phyloP scores from a whole-genome alignment of 1,140 invertebrate genomes.

The Trichonephila clavata region DNA sequence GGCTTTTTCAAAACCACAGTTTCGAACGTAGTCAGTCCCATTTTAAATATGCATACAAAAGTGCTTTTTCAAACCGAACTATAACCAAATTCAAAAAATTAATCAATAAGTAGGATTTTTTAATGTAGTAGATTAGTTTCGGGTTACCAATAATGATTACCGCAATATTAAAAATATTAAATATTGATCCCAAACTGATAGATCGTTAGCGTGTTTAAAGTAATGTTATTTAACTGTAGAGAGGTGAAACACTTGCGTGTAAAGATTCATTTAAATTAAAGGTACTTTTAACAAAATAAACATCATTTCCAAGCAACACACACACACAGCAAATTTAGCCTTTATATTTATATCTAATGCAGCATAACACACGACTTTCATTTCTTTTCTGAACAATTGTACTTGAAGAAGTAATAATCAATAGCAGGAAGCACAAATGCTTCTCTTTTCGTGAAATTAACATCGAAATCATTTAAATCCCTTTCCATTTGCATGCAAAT shows the following conservation, averaged over 20 bases:
- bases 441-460: conserved; percentile 7
- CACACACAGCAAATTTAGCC: background rate
- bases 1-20: no score
- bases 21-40: no score
- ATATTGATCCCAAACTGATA: no score
- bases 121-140: no score
- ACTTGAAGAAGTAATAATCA: background rate
- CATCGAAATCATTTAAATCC: conserved; percentile 25
- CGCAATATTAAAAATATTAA: no score
- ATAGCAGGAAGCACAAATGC: background rate
- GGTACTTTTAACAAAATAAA: background rate
- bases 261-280: background rate
- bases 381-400: background rate
- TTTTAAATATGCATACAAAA: no score
- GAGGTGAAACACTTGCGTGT: background rate
- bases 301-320: background rate
- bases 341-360: background rate
- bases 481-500: conserved; percentile 29
- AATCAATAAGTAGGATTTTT: no score
- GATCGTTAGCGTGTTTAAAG: no score
- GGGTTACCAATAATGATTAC: no score
- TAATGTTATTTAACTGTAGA: background rate
- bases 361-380: background rate
- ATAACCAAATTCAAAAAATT: no score
- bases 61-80: no score